Percentiles rank a stretch among this genome's conserved stretches.
Conservation (phyloP, 2,888 invertebrate species). For the Agonopterix alstromeriana region DNA sequence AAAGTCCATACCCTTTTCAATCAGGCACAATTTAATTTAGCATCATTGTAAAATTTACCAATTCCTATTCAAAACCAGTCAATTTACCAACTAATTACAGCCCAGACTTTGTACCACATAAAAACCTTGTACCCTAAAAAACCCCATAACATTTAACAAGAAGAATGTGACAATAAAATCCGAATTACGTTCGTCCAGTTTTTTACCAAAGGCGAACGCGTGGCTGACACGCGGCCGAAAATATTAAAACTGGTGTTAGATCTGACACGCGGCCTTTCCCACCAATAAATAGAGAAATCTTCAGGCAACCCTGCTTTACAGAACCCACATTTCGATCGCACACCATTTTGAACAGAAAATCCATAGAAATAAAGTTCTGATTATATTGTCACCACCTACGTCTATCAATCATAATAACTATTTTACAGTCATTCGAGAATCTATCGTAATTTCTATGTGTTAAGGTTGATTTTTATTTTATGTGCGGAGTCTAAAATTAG, state of each 20-base stretch:
- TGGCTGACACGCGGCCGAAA: conserved; percentile 60
- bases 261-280: conserved; percentile 74
- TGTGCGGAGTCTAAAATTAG: conserved; percentile 37
- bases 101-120: conserved; percentile 35
- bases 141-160: conserved; percentile 62
- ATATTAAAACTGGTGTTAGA: conserved; percentile 77
- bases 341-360: conserved; percentile 18
- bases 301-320: conserved; percentile 46
- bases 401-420: background rate
- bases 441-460: background rate
- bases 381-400: background rate
- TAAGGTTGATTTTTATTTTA: conserved; percentile 23
- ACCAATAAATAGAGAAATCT: conserved; percentile 69
- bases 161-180: conserved; percentile 71
- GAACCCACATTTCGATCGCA: conserved; percentile 11
- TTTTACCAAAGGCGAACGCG: conserved; percentile 70
- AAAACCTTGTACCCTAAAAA: conserved; percentile 29
- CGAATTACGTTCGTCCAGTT: conserved; percentile 67
- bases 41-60: conserved; percentile 1
- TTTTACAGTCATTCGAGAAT: conserved; percentile 13
- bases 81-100: conserved; percentile 56
- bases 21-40: too few relatives aligned
- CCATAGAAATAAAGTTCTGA: background rate
- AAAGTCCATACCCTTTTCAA: too few relatives aligned
- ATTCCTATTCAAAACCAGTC: conserved; percentile 35